A percentile compares a stretch with the other conserved stretches of the same genome.
phyloP scores from a whole-genome alignment of 2,113 vertebrate genomes.

The Lamprotornis superbus region DNA sequence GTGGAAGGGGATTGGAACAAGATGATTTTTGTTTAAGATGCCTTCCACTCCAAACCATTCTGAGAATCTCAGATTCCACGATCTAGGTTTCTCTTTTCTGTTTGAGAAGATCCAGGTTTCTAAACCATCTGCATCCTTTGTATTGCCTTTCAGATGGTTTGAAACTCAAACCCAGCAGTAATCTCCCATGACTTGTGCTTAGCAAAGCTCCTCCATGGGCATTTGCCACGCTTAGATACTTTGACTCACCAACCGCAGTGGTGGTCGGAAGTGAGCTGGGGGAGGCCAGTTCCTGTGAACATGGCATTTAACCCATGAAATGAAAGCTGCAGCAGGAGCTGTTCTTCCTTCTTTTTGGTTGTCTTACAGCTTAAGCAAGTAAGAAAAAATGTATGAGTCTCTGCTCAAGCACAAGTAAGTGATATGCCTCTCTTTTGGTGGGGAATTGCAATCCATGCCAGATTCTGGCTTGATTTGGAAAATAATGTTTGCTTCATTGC shows the following conservation, averaged over 20 bases:
- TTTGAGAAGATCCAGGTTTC: background rate
- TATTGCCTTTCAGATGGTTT: background rate
- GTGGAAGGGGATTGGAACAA: background rate
- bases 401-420: conserved; percentile 27
- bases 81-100: background rate
- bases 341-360: background rate
- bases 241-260: background rate
- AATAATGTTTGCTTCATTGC: background rate
- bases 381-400: background rate
- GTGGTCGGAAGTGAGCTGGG: background rate
- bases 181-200: background rate
- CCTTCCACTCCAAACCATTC: background rate
- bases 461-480: background rate
- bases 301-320: background rate
- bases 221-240: background rate
- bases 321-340: conserved; percentile 49
- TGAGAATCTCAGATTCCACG: background rate
- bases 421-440: background rate
- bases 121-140: background rate
- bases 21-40: background rate
- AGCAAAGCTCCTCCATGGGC: background rate
- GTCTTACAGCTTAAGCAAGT: background rate
- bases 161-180: background rate
- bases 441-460: background rate
- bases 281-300: conserved; percentile 14